Evolutionary conservation across 30 jellyfish, hydroid and myxozoan species (phyloP), one percentile per base, ranked within the genome.

Genomic region (Cassiopea xamachana): DNA sequence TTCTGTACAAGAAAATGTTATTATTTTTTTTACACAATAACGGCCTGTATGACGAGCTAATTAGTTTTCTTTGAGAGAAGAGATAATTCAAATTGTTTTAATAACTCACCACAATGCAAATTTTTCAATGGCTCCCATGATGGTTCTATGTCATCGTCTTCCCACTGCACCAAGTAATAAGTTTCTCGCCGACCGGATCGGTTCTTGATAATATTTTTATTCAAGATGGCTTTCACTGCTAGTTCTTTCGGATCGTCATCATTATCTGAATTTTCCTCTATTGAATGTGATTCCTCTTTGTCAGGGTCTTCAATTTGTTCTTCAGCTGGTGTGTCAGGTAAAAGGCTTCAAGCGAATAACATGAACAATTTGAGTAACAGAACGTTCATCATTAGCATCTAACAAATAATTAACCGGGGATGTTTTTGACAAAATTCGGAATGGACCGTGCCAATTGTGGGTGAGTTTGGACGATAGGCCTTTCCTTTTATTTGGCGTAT

Each of bases 371-470:
- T 79, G 91, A 50, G 79, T 62, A 43, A 50, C 6, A 6, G 70
- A 47, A 8, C 91, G 73, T 17, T 77, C 89, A 7, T 83, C 97
- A 17, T 69, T 74, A 16, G 83, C 85, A 27, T 85, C 89, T 45
- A 91, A 71, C 70, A 17, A 81, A 50, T 68, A 84, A 45, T 85
- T 83, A 1, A 85, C 92, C 15, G 92, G 92, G 1, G 97, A 91
- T 69, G 13, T 49, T 16, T 85, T 85, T 27, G 75, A 78, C 59
- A 84, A 45, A 7, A 91, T 78, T 14, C 97, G 84, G 73, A 18
- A 91, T 69, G 97, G 94, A 27, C 97, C 94, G 48, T 91, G 94
- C 92, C 93, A 91, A 15, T 49, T 84, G 82, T 17, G 84, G 17
- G 45, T 76, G 6, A 71, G 89, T 64, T 85, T 68, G 55, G 83